Evolutionary conservation across 2,113 vertebrate species (phyloP).

Genomic region (Nothoprocta perdicaria): DNA sequence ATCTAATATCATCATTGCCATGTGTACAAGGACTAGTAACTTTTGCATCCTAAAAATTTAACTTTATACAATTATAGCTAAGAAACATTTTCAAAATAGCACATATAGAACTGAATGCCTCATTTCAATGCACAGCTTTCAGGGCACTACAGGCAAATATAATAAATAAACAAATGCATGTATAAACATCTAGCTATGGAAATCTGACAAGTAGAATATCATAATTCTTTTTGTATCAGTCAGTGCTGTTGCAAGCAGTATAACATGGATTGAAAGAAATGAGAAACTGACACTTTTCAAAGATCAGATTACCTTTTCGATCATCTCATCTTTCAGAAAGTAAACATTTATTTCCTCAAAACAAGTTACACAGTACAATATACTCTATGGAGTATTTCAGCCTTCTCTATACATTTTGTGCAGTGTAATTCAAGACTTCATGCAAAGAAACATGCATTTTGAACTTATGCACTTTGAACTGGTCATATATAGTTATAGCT

Average conservation of each 20-base stretch:
- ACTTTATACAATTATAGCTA: not conserved
- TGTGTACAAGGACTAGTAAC: not conserved
- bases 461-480: not conserved
- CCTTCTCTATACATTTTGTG: not conserved
- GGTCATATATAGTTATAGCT: not conserved
- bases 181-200: not conserved
- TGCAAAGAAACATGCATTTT: not conserved
- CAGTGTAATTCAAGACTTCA: accelerated
- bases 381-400: not conserved
- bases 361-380: not conserved
- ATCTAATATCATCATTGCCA: not conserved
- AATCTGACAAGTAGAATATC: not conserved
- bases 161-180: not conserved
- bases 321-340: not conserved
- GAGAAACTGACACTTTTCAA: accelerated
- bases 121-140: not conserved
- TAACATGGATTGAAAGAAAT: not conserved
- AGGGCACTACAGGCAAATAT: accelerated
- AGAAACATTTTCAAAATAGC: not conserved
- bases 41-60: not conserved
- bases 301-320: not conserved
- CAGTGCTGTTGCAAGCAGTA: not conserved
- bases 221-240: not conserved
- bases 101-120: not conserved
- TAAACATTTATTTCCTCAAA: not conserved